Evolutionary conservation across 2,113 vertebrate genomes (phyloP).

Genomic region (Lophochroa leadbeateri): DNA sequence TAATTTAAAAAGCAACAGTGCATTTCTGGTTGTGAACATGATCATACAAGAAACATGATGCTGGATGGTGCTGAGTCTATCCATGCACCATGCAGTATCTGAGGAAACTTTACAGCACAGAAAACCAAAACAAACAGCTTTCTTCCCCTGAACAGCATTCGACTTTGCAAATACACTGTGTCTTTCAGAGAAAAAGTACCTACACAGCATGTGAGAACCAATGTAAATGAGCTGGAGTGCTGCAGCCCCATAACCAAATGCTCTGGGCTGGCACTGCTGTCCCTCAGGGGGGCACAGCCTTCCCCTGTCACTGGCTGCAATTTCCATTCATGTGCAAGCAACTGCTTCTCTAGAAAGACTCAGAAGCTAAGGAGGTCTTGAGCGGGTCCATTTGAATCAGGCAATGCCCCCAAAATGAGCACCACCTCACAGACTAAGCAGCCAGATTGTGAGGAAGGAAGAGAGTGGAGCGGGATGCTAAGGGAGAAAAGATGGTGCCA

Average conservation of each 20-base stretch:
- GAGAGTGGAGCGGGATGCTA: accelerated
- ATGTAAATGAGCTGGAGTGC: neutral
- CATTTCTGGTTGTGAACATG: neutral
- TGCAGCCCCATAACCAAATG: accelerated
- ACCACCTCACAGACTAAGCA: neutral
- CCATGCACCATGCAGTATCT: neutral
- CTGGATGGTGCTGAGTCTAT: accelerated
- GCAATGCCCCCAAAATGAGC: neutral
- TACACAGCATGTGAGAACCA: neutral
- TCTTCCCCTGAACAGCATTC: neutral
- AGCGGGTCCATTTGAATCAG: accelerated
- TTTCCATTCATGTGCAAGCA: accelerated
- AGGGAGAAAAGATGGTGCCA: neutral
- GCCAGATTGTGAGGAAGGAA: neutral
- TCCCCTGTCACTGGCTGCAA: accelerated
- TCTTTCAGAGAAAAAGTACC: neutral
- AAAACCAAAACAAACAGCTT: neutral
- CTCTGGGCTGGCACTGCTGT: neutral
- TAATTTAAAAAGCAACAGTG: neutral
- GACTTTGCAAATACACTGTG: neutral
- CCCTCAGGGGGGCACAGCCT: neutral
- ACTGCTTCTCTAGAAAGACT: accelerated
- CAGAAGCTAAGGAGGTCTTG: neutral
- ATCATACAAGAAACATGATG: neutral
- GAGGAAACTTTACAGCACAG: neutral